Evolutionary conservation across 2,113 vertebrate genomes (phyloP).

Genomic region (Melanocharis versteri): DNA sequence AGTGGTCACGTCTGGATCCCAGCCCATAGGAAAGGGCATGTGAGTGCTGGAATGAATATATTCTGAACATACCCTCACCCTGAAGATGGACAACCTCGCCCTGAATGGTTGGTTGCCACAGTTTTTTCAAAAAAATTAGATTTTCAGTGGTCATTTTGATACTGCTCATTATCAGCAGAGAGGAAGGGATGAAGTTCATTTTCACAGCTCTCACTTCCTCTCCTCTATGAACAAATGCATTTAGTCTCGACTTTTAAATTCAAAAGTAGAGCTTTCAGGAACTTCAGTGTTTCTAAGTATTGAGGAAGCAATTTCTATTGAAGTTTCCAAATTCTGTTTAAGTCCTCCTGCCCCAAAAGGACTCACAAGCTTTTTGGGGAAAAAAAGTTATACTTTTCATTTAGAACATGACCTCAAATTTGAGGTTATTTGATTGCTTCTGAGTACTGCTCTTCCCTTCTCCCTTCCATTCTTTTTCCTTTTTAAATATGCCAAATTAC

Average conservation of each 20-base stretch:
- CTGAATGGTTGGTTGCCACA: fast-evolving
- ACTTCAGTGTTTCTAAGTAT: not conserved
- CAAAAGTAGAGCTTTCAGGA: not conserved
- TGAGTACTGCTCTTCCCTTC: not conserved
- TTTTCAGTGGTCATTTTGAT: not conserved
- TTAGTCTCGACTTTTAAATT: not conserved
- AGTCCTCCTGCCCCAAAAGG: not conserved
- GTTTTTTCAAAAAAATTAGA: not conserved
- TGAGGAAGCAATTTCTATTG: not conserved
- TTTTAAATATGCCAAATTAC: constrained; percentile 1
- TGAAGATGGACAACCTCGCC: not conserved
- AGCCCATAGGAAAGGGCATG: not conserved
- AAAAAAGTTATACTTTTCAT: not conserved
- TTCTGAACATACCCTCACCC: not conserved
- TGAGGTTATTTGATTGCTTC: not conserved
- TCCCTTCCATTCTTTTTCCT: not conserved
- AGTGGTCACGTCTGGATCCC: fast-evolving
- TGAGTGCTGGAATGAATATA: not conserved
- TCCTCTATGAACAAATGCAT: not conserved
- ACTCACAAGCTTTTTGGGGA: not conserved
- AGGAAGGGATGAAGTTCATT: not conserved
- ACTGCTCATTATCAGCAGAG: not conserved
- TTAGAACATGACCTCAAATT: not conserved
- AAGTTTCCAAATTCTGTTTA: not conserved
- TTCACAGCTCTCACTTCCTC: not conserved